phyloP scores from a whole-genome alignment of 2,797 vertebrate species.

The Spinus olivaceus region DNA sequence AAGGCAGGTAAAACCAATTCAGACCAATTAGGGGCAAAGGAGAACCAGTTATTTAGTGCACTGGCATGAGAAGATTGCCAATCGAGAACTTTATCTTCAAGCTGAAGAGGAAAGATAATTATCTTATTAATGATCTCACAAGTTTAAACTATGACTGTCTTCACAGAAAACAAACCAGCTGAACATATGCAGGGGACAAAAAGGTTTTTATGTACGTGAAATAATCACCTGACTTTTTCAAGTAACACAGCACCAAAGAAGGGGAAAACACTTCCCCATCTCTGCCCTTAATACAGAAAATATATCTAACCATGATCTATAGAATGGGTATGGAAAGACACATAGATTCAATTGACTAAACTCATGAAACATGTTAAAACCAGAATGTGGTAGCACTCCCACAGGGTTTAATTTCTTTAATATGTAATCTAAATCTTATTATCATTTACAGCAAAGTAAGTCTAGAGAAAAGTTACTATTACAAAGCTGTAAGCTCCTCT shows the following conservation, averaged over 20 bases:
- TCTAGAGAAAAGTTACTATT: not conserved
- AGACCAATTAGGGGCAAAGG: conserved; percentile 89
- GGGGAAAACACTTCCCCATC: not conserved
- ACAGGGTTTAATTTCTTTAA: not conserved
- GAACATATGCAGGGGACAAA: not conserved
- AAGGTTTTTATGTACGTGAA: not conserved
- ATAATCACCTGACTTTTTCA: not conserved
- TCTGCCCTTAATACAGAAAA: not conserved
- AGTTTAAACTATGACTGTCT: not conserved
- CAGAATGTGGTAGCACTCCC: not conserved
- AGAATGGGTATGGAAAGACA: not conserved
- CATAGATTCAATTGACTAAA: not conserved
- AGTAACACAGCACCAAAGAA: not conserved
- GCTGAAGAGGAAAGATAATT: conserved; percentile 64
- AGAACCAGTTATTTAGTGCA: conserved; percentile 92
- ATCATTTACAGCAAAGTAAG: not conserved
- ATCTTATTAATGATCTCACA: not conserved
- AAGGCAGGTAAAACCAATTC: conserved; percentile 90
- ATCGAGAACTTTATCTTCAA: conserved; percentile 92
- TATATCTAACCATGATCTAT: not conserved
- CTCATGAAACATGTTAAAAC: not conserved
- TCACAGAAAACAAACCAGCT: not conserved
- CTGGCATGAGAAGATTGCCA: conserved; percentile 94
- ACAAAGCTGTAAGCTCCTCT: not conserved
- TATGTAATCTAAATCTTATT: not conserved